Evolutionary conservation across 2,888 invertebrate genomes (phyloP), one percentile per base, ranked within the genome.

Genomic region (Hoplodrina ambigua): DNA sequence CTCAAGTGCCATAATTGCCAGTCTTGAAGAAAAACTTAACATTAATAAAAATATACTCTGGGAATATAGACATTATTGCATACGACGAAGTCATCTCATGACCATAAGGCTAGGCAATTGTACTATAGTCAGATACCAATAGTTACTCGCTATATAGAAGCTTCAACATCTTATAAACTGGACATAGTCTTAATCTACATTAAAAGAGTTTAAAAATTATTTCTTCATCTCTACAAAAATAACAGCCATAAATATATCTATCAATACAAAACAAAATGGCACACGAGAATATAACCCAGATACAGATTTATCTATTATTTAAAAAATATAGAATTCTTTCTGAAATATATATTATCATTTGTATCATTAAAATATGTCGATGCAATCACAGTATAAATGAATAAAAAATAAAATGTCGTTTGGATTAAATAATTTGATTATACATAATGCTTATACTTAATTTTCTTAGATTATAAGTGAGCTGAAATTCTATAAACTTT

Each of bases 81-180:
- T 78, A 74, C 72, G 60, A 82, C 59, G 50, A 72, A 75, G 87
- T 89, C 89, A 90, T 90, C 85, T 83, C 64, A 91, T 89, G 87
- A 91, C 89, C 76, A 78, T 92, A 94, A 94, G 94, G 94, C 94
- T 94, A 92, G 84, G 87, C 81, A 72, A 88, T 95, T 95, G 95
- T 95, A 95, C 94, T 94, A 92, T 92, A 92, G 92, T 93, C 81
- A 85, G 88, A 87, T 84, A 81, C 82, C 80, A 80, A 71, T 72
- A 77, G 57, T 75, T 70, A 66, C 54, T 58, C n/a, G 60, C 72
- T 79, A 69, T 79, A 77, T 59, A 72, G 82, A 90, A 89, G 87
- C 85, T 86, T 85, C 81, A 89, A 89, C 86, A 86, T 87, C 85
- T 88, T 85, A 83, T 75, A 81, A 86, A 88, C 80, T 91, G 89